A percentile compares a stretch with the other conserved stretches of the same genome.
phyloP scores from a whole-genome alignment of 64 coral and sea anemone genomes.

The Stylophora pistillata region DNA sequence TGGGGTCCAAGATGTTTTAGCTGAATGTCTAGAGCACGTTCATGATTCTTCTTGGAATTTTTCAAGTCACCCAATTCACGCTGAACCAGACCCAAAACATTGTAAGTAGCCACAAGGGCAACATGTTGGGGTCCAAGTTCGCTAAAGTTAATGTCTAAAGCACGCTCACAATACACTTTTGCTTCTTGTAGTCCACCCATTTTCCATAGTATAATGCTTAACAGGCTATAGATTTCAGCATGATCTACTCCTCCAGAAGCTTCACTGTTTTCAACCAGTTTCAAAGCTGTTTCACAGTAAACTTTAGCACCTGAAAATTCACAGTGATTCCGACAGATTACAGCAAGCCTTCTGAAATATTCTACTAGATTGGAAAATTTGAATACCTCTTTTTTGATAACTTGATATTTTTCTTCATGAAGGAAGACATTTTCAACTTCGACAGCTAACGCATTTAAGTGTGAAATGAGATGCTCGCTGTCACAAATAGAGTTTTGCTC shows the following conservation, averaged over 20 bases:
- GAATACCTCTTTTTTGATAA: background rate
- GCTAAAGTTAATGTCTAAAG: background rate
- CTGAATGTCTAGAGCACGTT: background rate
- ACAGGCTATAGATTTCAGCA: background rate
- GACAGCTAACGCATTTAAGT: background rate
- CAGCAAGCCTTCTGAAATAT: slow-evolving; percentile 7
- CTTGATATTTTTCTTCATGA: background rate
- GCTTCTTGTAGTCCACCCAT: slow-evolving; percentile 7
- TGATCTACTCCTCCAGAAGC: too few relatives aligned
- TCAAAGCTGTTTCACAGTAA: background rate
- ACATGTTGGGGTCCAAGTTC: background rate
- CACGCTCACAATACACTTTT: too few relatives aligned
- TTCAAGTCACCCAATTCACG: background rate
- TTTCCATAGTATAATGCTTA: background rate
- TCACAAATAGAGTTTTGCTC: background rate
- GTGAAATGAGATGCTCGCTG: background rate
- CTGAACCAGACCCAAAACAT: background rate
- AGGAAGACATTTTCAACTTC: background rate
- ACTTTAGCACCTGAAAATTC: background rate
- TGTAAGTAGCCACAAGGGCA: background rate
- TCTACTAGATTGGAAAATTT: background rate
- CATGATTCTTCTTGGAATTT: background rate
- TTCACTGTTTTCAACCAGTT: background rate
- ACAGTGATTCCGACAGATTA: background rate
- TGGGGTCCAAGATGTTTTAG: background rate